Conservation (phyloP, 2,888 invertebrate species). For the Thymelicus lineola region DNA sequence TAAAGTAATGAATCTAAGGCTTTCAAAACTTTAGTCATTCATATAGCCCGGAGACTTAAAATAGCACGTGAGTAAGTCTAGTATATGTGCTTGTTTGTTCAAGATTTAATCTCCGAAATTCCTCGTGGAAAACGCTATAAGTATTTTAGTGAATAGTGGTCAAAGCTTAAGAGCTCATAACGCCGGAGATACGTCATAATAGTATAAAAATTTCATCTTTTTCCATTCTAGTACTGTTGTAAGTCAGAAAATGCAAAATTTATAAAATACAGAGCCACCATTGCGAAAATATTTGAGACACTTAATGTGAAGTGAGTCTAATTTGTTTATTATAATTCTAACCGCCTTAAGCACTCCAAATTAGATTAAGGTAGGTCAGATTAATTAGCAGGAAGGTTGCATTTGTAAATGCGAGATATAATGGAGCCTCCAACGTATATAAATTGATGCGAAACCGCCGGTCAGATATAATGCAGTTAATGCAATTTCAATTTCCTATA, state of each 20-base stretch:
- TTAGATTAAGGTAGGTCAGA: conserved; percentile 28
- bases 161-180: conserved; percentile 36
- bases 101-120: conserved; percentile 31
- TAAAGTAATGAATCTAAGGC: neutral
- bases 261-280: conserved; percentile 1
- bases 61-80: conserved; percentile 2
- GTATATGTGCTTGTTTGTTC: conserved; percentile 28
- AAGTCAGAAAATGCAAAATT: conserved; percentile 10
- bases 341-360: conserved; percentile 18
- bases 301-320: conserved; percentile 16
- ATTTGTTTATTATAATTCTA: conserved; percentile 37
- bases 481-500: too few relatives aligned
- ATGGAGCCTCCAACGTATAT: conserved; percentile 30
- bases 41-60: conserved; percentile 2
- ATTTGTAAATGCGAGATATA: conserved; percentile 34
- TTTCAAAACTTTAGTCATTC: conserved; percentile 7
- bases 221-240: conserved; percentile 16
- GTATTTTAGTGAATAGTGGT: conserved; percentile 36
- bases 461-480: too few relatives aligned
- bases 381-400: conserved; percentile 34
- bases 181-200: conserved; percentile 29
- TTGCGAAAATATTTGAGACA: conserved; percentile 10
- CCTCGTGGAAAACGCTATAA: conserved; percentile 24
- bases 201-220: conserved; percentile 33
- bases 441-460: conserved; percentile 36